Percentiles rank a stretch among this genome's conserved stretches.
These are phyloP conservation scores for Leucophenga maculata DNA, from an alignment of 2,888 invertebrate genomes.

Conservation along the genomic window DNA sequence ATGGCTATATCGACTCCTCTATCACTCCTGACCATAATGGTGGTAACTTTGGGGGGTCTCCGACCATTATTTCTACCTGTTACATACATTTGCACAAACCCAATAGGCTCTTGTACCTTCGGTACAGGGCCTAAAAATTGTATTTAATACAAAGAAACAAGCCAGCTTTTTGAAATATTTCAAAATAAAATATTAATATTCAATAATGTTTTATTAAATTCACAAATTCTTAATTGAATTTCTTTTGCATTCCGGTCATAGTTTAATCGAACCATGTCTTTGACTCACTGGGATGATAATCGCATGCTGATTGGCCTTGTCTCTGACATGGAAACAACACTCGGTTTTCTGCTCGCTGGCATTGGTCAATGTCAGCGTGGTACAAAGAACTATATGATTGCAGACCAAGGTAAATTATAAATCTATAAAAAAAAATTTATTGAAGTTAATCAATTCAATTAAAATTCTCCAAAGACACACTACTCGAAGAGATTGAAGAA, in stretches of 20 bases:
- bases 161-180: no score
- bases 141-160: no score
- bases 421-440: no score
- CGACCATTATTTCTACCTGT: no score
- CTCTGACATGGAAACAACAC: constrained; percentile 11
- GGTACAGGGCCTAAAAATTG: no score
- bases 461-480: not conserved
- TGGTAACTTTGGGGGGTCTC: no score
- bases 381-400: constrained; percentile 1
- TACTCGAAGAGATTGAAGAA: not conserved
- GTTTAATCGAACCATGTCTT: not conserved
- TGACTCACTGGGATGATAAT: not conserved
- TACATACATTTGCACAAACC: no score
- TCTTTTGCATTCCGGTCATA: no score
- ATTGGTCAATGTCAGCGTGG: not conserved
- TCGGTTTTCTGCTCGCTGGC: constrained; percentile 17
- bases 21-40: no score
- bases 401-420: not conserved
- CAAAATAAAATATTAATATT: not conserved
- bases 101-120: no score
- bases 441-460: not conserved
- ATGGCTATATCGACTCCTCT: no score
- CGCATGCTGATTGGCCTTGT: constrained; percentile 10
- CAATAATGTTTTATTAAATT: not conserved
- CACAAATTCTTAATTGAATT: not conserved